Evolutionary conservation across 35 echinoderm and acorn worm genomes (phyloP).

Genomic region (Heliocidaris erythrogramma): DNA sequence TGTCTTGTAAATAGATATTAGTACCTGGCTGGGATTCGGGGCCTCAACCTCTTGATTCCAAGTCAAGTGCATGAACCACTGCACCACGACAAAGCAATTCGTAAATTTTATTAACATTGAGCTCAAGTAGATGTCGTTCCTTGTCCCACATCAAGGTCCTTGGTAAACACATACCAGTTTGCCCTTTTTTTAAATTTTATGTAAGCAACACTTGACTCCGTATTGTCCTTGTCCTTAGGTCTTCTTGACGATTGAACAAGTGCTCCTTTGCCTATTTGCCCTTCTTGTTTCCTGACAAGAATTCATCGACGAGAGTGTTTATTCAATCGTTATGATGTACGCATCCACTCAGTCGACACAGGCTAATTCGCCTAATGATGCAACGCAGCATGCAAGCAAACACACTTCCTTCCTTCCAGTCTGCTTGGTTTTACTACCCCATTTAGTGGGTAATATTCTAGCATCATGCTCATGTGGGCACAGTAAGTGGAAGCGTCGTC

Average conservation of each 20-base stretch:
- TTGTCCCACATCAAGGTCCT: too few relatives aligned
- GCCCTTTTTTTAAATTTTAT: neutral
- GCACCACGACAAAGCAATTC: too few relatives aligned
- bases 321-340: constrained; percentile 3
- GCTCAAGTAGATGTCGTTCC: too few relatives aligned
- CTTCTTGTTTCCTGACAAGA: neutral
- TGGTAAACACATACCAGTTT: too few relatives aligned
- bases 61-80: too few relatives aligned
- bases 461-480: neutral
- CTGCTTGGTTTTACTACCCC: too few relatives aligned
- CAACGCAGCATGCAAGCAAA: neutral
- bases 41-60: too few relatives aligned
- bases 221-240: neutral
- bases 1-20: too few relatives aligned
- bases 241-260: neutral
- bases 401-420: neutral
- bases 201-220: neutral
- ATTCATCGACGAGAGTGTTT: neutral
- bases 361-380: constrained; percentile 2
- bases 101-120: too few relatives aligned
- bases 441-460: neutral
- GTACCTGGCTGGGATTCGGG: too few relatives aligned
- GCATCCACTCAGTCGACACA: neutral
- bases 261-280: neutral
- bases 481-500: neutral